Evolutionary conservation across 2,797 vertebrate genomes (phyloP).

Genomic region (Phaenicophaeus curvirostris): DNA sequence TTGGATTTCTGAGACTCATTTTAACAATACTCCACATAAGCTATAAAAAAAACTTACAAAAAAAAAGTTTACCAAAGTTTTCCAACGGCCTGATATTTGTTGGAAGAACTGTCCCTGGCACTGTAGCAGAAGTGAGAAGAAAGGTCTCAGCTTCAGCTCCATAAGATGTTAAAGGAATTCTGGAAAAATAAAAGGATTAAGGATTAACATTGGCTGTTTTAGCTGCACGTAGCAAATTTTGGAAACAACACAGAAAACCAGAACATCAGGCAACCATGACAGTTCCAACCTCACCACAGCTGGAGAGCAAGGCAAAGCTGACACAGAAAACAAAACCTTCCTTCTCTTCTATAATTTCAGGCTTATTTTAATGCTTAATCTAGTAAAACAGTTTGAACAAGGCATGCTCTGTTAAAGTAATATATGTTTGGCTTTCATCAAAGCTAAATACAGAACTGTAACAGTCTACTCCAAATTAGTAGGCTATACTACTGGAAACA

Average conservation of each 20-base stretch:
- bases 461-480: neutral
- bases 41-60: constrained; percentile 74
- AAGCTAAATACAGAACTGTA: neutral
- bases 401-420: neutral
- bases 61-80: constrained; percentile 88
- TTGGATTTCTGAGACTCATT: neutral
- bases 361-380: neutral
- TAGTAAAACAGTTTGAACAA: neutral
- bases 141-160: constrained; percentile 73
- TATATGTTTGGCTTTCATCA: neutral
- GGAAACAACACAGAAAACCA: neutral
- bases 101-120: constrained; percentile 78
- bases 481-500: neutral
- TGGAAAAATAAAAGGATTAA: constrained; percentile 59
- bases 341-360: neutral
- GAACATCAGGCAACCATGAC: neutral
- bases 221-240: neutral
- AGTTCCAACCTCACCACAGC: neutral
- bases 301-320: neutral
- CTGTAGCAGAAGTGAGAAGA: constrained; percentile 73
- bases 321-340: neutral
- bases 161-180: constrained; percentile 67
- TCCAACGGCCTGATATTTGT: constrained; percentile 76
- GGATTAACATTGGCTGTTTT: neutral
- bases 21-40: constrained; percentile 32